These are phyloP conservation scores for Sula dactylatra DNA, from an alignment of 2,113 vertebrate species.

Conservation along the genomic window DNA sequence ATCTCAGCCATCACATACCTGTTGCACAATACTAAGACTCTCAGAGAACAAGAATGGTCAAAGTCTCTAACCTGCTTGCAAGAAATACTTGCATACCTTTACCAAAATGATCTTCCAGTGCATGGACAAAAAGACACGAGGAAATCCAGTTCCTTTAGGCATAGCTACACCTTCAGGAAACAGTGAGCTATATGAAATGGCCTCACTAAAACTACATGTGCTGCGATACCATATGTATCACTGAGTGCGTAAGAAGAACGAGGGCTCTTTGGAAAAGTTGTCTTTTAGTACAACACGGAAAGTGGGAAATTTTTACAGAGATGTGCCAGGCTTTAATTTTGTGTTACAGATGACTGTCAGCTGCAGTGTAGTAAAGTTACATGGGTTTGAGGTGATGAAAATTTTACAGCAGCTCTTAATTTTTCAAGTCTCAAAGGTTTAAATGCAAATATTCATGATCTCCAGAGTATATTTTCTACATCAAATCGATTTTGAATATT, in stretches of 20 bases:
- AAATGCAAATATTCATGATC: constrained; percentile 47
- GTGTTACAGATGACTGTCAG: neutral
- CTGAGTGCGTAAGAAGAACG: neutral
- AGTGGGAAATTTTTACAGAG: neutral
- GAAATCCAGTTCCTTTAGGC: neutral
- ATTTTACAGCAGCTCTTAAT: neutral
- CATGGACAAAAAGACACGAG: neutral
- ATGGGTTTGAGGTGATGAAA: neutral
- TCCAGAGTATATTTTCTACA: constrained; percentile 1
- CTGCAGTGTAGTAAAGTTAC: neutral
- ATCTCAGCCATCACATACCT: neutral
- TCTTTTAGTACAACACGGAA: neutral
- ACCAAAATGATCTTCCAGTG: neutral
- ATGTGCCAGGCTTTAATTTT: neutral
- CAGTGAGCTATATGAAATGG: neutral
- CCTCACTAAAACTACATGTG: neutral
- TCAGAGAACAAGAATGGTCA: neutral
- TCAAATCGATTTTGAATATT: constrained; percentile 29
- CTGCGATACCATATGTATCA: neutral
- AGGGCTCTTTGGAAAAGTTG: neutral
- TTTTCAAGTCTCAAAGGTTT: constrained; percentile 32
- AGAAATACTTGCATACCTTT: neutral
- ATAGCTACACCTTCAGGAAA: neutral
- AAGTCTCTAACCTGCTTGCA: neutral
- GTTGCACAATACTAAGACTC: neutral